Base-by-base conservation (phyloP, 2,888 invertebrate species). In the Phengaris arion region DNA sequence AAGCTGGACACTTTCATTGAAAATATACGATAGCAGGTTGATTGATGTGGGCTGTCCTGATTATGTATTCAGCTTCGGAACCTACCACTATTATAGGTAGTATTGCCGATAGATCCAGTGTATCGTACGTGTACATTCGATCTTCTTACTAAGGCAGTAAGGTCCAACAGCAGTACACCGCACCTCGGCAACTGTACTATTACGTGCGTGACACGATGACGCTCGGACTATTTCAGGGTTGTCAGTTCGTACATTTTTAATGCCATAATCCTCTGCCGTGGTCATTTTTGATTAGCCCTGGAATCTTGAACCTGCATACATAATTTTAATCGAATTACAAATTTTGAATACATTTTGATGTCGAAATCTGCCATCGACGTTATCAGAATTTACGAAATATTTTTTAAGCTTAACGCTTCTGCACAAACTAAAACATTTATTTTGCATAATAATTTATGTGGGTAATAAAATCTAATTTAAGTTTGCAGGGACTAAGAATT, bases 21-120 rank as follows among this genome's bases (percentile, higher is more conserved):
- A 89, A 90, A 88, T 88, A 88, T 84, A 86, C 85, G 89, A 81
- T 81, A 88, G 88, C 89, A 88, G 87, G 81, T 88, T 89, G 91
- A 91, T 91, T 86, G 87, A 90, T 91, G 87, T 86, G 85, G 84
- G 85, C 85, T 87, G 86, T 88, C 87, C 89, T 89, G 91, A 89
- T 86, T 83, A 83, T 79, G 5, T 64, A 9, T 22, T 55, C 55
- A 55, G 59, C 22, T 46, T 68, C 13, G 46, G 68, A 68, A 68
- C 13, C 12, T 46, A 2, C 45, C 6, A 68, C 45, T 45, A 45
- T 68, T 9, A 52, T 52, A 10, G 52, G 52, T 12, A 52, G 1
- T 1, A 52, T 10, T 10, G 10, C 4, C 4, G 52, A 52, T 9
- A 35, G 12, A 64, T 45, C 35, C 35, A 7, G 48, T 48, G 4